Evolutionary conservation across 2,113 vertebrate genomes (phyloP).

Genomic region (Himantopus leucocephalus): DNA sequence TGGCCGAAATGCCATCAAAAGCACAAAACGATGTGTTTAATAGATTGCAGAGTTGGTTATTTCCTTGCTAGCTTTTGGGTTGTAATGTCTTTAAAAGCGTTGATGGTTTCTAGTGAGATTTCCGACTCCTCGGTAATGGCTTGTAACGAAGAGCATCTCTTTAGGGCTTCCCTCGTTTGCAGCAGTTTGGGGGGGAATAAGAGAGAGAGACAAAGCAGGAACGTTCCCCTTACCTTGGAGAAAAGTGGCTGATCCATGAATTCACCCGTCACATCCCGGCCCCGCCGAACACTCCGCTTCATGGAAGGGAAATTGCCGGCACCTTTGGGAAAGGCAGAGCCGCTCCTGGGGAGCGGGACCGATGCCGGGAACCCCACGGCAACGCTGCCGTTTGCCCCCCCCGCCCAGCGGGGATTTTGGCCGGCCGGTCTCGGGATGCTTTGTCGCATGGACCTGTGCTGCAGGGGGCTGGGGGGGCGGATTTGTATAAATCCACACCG

Average conservation of each 20-base stretch:
- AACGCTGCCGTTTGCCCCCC: neutral
- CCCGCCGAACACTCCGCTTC: neutral
- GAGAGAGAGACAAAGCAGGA: neutral
- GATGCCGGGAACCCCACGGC: neutral
- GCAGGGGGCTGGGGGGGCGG: fast-evolving
- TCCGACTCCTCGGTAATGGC: neutral
- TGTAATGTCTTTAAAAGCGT: neutral
- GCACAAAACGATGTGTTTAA: neutral
- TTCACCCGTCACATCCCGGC: neutral
- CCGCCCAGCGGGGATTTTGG: neutral
- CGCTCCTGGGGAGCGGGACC: fast-evolving
- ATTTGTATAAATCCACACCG: neutral
- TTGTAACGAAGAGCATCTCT: neutral
- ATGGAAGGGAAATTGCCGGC: neutral
- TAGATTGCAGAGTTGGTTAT: neutral
- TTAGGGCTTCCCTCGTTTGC: neutral
- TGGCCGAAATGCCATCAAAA: neutral
- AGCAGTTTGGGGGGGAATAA: fast-evolving
- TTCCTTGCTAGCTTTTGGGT: neutral
- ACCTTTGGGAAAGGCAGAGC: neutral
- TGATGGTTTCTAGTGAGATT: neutral
- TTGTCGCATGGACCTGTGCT: fast-evolving
- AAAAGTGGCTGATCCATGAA: neutral
- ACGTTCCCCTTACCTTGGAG: neutral
- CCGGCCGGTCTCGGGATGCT: fast-evolving